phyloP scores from a whole-genome alignment of 2,797 vertebrate genomes.

The Setipinna tenuifilis region DNA sequence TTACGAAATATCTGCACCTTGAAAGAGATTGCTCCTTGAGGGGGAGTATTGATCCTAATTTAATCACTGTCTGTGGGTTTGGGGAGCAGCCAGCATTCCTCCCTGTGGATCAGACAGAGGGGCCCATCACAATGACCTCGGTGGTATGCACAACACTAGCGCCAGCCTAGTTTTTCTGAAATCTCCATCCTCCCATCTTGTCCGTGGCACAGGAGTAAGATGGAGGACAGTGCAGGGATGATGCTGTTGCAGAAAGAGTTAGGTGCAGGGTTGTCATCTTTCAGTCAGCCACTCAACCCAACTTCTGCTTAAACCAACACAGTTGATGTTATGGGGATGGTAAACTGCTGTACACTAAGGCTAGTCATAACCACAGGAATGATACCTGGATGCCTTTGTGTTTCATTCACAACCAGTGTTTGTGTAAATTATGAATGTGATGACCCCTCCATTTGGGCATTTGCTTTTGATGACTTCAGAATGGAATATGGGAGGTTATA shows the following conservation, averaged over 20 bases:
- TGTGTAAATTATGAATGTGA: background rate
- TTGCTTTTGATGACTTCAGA: background rate
- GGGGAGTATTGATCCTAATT: conserved; percentile 49
- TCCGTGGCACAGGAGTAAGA: background rate
- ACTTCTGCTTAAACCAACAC: background rate
- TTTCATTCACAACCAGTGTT: background rate
- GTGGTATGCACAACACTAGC: background rate
- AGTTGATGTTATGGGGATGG: background rate
- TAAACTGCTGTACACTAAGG: background rate
- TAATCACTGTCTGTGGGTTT: conserved; percentile 34
- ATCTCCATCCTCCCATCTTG: conserved; percentile 25
- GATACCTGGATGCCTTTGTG: background rate
- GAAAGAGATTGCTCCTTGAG: conserved; percentile 34
- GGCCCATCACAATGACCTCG: background rate
- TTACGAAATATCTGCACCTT: background rate
- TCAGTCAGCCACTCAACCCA: background rate
- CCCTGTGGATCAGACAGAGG: background rate
- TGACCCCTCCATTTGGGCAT: background rate
- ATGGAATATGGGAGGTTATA: background rate
- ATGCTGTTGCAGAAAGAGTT: background rate
- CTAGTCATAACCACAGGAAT: too few species aligned
- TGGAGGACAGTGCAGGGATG: background rate
- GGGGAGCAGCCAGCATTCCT: conserved; percentile 8
- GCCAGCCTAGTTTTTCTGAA: conserved; percentile 16
- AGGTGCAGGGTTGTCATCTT: background rate